A percentile compares a stretch with the other conserved stretches of the same genome.
These are phyloP conservation scores for Carcharodon carcharias DNA, from an alignment of 2,797 vertebrate genomes.

Conservation along the genomic window DNA sequence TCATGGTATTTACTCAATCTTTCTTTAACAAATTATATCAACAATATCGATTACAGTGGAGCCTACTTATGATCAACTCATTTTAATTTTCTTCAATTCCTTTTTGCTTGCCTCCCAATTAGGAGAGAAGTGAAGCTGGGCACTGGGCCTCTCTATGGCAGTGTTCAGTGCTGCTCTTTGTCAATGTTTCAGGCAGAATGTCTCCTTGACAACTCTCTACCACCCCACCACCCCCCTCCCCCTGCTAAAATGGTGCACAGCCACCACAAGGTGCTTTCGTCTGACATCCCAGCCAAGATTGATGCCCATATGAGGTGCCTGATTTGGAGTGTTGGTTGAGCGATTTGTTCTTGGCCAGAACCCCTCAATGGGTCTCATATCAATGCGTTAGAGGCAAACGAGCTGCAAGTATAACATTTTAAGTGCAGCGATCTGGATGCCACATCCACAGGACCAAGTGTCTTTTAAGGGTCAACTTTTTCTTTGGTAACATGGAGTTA, in stretches of 20 bases:
- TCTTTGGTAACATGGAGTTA: neutral
- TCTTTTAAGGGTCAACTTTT: neutral
- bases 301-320: neutral
- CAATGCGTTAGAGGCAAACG: neutral
- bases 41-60: slow-evolving; percentile 19
- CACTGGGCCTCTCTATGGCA: too few species aligned
- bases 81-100: neutral
- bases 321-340: neutral
- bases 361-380: neutral
- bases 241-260: neutral
- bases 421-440: neutral
- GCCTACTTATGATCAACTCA: neutral
- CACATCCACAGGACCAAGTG: neutral
- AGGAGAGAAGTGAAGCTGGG: neutral
- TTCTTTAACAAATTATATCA: slow-evolving; percentile 36
- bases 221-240: neutral
- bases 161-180: neutral
- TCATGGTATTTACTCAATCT: slow-evolving; percentile 22
- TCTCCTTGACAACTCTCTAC: neutral
- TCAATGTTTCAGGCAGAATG: neutral
- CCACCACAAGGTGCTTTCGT: neutral
- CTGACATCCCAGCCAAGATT: neutral
- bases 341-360: neutral
- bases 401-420: neutral
- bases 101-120: neutral